phyloP scores from a whole-genome alignment of 2,113 vertebrate species.

The Vimba vimba region DNA sequence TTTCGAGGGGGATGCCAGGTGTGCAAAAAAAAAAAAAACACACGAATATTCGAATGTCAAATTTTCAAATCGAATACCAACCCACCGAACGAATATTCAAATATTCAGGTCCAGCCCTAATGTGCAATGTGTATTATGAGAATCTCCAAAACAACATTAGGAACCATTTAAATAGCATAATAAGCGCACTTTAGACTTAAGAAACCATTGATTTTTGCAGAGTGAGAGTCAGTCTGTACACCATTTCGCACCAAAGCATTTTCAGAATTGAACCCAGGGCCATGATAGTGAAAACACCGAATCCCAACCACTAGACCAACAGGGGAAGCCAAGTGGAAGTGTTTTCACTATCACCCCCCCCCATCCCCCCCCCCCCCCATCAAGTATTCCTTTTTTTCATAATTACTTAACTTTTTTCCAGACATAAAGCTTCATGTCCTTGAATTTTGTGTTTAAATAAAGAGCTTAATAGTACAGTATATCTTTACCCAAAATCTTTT shows the following conservation, averaged over 20 bases:
- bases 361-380: neutral
- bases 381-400: neutral
- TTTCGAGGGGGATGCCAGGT: no score
- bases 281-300: neutral
- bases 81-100: no score
- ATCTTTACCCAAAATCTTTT: neutral
- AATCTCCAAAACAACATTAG: no score
- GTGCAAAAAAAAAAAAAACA: no score
- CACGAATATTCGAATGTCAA: no score
- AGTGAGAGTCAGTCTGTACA: neutral
- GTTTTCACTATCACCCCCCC: no score
- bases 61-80: no score
- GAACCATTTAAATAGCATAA: no score
- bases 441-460: conserved; percentile 9
- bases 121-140: no score
- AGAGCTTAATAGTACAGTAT: conserved; percentile 8
- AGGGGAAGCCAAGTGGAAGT: neutral
- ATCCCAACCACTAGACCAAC: neutral
- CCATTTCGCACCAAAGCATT: neutral
- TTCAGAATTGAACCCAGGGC: neutral
- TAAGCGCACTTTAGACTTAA: neutral
- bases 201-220: neutral
- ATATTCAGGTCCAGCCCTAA: no score
- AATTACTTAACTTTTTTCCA: neutral
- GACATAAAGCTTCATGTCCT: conserved; percentile 2